A percentile compares a stretch with the other conserved stretches of the same genome.
Conservation (phyloP, 2,888 invertebrate genomes). For the Apodemia mormo region DNA sequence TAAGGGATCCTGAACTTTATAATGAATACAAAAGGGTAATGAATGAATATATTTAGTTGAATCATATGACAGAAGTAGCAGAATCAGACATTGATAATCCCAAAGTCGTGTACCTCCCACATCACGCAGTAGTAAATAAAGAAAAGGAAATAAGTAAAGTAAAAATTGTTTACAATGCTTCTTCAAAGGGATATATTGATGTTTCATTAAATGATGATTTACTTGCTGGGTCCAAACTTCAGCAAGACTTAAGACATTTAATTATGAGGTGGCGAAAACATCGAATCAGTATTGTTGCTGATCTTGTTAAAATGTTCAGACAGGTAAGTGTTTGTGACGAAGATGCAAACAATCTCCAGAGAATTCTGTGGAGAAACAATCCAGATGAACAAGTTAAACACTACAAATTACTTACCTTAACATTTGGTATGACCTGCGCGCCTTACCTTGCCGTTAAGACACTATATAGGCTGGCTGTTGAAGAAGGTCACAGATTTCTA, state of each 20-base stretch:
- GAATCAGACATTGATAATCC: constrained; percentile 20
- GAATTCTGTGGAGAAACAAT: constrained; percentile 1
- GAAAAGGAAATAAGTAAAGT: background rate
- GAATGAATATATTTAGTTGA: constrained; percentile 29
- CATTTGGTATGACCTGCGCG: constrained; percentile 44
- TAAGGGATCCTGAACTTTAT: constrained; percentile 24
- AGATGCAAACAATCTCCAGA: background rate
- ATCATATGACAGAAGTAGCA: constrained; percentile 29
- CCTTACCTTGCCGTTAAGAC: constrained; percentile 36
- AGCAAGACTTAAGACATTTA: constrained; percentile 1
- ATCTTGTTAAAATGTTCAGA: constrained; percentile 7
- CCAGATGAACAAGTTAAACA: background rate
- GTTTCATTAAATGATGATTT: constrained; percentile 10
- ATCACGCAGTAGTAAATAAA: background rate
- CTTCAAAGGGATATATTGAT: background rate
- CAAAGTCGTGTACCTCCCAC: constrained; percentile 6
- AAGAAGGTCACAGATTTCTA: constrained; percentile 27
- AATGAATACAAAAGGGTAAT: constrained; percentile 32
- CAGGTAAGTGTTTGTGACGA: background rate
- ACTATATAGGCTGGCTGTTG: constrained; percentile 32
- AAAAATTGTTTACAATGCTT: constrained; percentile 3
- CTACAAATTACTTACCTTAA: constrained; percentile 75
- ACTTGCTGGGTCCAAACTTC: background rate
- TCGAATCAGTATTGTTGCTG: constrained; percentile 9
- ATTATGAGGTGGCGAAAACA: constrained; percentile 14